phyloP scores from a whole-genome alignment of 1,140 invertebrate species.

The Andrena cerasifolii region DNA sequence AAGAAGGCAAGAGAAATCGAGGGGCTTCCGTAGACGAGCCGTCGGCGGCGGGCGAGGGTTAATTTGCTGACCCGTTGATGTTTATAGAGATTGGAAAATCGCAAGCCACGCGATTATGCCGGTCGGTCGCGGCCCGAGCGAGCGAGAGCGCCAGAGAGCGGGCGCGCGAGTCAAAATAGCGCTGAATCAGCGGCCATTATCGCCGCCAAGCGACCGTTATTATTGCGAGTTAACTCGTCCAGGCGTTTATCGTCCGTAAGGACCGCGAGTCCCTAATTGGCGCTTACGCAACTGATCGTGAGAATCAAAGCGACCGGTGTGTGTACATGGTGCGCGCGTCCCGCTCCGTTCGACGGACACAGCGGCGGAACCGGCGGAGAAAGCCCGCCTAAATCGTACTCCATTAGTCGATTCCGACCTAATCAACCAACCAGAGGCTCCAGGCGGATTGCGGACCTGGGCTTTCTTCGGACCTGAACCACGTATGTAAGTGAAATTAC shows the following conservation, averaged over 20 bases:
- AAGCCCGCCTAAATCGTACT: neutral
- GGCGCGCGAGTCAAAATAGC: slow-evolving; percentile 57
- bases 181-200: slow-evolving; percentile 67
- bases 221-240: slow-evolving; percentile 69
- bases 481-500: slow-evolving; percentile 25
- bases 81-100: slow-evolving; percentile 64
- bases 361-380: no score
- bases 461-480: slow-evolving; percentile 6
- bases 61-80: slow-evolving; percentile 62
- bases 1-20: neutral
- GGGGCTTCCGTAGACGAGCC: slow-evolving; percentile 1
- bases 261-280: slow-evolving; percentile 57
- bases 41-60: slow-evolving; percentile 46
- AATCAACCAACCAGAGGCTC: slow-evolving; percentile 27
- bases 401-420: slow-evolving; percentile 12
- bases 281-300: slow-evolving; percentile 56
- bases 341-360: neutral
- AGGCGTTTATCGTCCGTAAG: slow-evolving; percentile 65
- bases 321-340: neutral
- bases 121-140: neutral
- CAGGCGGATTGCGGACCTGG: neutral
- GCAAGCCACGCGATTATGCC: slow-evolving; percentile 62
- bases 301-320: slow-evolving; percentile 50
- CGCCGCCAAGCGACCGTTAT: slow-evolving; percentile 52
- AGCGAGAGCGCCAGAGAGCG: no score